These are phyloP conservation scores for Miichthys miiuy DNA, from an alignment of 2,797 vertebrate genomes.

Conservation along the genomic window DNA sequence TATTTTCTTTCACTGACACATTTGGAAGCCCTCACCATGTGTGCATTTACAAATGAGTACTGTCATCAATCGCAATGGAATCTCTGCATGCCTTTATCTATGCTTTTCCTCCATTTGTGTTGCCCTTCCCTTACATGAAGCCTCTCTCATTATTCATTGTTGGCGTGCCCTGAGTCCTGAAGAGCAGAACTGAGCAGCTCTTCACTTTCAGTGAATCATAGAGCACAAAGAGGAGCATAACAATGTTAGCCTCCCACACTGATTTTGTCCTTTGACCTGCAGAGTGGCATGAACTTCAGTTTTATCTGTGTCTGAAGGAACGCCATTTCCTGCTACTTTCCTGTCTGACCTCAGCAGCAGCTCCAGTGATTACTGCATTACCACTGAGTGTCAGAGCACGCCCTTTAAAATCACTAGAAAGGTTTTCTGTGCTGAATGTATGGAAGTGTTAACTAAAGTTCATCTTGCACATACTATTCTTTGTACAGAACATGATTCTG, in stretches of 20 bases:
- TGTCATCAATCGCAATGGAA: neutral
- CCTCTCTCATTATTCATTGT: slow-evolving; percentile 4
- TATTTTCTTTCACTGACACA: no score
- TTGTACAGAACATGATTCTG: neutral
- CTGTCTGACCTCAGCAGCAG: neutral
- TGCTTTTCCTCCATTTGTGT: neutral
- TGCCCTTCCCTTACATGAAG: neutral
- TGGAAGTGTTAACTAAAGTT: neutral
- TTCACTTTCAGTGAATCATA: slow-evolving; percentile 20
- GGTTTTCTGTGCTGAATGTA: neutral
- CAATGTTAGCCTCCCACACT: slow-evolving; percentile 20
- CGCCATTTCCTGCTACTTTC: neutral
- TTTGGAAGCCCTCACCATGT: neutral
- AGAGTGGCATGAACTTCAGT: slow-evolving; percentile 18
- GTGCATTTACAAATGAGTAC: neutral
- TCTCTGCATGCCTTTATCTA: neutral
- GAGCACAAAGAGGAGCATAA: neutral
- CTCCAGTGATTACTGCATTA: slow-evolving; percentile 12
- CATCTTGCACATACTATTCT: neutral
- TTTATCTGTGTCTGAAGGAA: slow-evolving; percentile 8
- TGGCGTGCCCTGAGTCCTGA: neutral
- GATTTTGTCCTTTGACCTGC: slow-evolving; percentile 16
- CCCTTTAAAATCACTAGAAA: neutral
- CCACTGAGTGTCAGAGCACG: neutral
- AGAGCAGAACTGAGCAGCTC: neutral